Conservation (phyloP, 2,888 invertebrate genomes). For the Drosophila conformis region DNA sequence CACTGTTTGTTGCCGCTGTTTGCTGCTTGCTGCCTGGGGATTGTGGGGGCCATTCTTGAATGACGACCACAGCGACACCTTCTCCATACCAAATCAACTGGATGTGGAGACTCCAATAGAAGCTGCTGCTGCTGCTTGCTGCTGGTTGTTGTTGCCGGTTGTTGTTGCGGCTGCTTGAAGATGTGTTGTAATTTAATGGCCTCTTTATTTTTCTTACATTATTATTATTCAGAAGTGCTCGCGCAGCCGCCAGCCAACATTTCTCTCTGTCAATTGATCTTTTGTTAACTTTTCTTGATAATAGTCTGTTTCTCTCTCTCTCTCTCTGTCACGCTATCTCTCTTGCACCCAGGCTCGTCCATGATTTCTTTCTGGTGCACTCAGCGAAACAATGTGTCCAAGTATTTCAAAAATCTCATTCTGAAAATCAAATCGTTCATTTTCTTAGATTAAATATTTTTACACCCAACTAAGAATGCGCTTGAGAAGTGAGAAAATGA, state of each 20-base stretch:
- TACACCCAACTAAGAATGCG: neutral
- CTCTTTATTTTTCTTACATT: slow-evolving; percentile 53
- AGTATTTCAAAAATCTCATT: neutral
- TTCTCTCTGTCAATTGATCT: slow-evolving; percentile 81
- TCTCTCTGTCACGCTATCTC: slow-evolving; percentile 1
- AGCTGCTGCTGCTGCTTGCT: slow-evolving; percentile 55
- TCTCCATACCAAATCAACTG: slow-evolving; percentile 69
- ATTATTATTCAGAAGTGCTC: slow-evolving; percentile 69
- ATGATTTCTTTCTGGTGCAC: slow-evolving; percentile 5
- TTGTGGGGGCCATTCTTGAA: slow-evolving; percentile 49
- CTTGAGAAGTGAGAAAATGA: neutral
- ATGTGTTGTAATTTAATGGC: slow-evolving; percentile 71
- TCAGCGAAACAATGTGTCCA: neutral
- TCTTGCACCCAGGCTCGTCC: slow-evolving; percentile 30
- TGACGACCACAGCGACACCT: slow-evolving; percentile 69
- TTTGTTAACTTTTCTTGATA: slow-evolving; percentile 80
- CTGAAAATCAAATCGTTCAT: neutral
- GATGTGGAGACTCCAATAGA: slow-evolving; percentile 60
- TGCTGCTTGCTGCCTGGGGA: slow-evolving; percentile 23
- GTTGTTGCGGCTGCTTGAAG: slow-evolving; percentile 42
- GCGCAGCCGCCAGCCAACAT: slow-evolving; percentile 66
- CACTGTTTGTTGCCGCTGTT: slow-evolving; percentile 27
- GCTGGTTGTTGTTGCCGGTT: slow-evolving; percentile 7
- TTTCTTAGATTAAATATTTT: neutral
- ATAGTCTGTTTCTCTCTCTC: slow-evolving; percentile 46